phyloP scores from a whole-genome alignment of 2,113 vertebrate genomes.

The Theropithecus gelada region DNA sequence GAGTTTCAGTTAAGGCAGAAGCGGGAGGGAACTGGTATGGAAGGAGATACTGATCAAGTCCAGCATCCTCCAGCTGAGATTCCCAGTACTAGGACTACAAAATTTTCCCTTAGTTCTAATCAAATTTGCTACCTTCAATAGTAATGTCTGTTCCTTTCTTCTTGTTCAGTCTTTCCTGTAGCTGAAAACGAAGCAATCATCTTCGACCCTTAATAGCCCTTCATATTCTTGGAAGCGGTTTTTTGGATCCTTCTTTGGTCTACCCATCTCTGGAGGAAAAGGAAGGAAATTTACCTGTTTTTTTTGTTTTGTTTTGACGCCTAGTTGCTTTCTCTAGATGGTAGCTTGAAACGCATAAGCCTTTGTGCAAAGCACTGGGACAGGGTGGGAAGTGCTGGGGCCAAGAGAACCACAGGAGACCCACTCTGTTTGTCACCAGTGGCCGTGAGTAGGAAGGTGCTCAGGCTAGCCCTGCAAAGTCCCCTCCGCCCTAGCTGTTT shows the following conservation, averaged over 20 bases:
- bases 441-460: fast-evolving
- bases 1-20: background rate
- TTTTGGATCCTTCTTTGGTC: background rate
- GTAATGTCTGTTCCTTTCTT: background rate
- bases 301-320: background rate
- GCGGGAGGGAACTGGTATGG: fast-evolving
- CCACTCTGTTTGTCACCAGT: background rate
- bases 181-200: slow-evolving; percentile 40
- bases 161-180: background rate
- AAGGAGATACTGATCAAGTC: fast-evolving
- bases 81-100: background rate
- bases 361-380: background rate
- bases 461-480: background rate
- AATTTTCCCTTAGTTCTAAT: background rate
- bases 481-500: background rate
- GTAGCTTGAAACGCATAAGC: background rate
- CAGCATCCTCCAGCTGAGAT: background rate
- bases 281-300: slow-evolving; percentile 18
- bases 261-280: background rate
- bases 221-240: background rate
- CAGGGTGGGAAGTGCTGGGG: too few species aligned
- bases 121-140: background rate
- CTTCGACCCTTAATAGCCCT: background rate
- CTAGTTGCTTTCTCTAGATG: background rate
- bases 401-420: background rate